Evolutionary conservation across 2,113 vertebrate genomes (phyloP), one percentile per base, ranked within the genome.

Genomic region (Nothobranchius furzeri): DNA sequence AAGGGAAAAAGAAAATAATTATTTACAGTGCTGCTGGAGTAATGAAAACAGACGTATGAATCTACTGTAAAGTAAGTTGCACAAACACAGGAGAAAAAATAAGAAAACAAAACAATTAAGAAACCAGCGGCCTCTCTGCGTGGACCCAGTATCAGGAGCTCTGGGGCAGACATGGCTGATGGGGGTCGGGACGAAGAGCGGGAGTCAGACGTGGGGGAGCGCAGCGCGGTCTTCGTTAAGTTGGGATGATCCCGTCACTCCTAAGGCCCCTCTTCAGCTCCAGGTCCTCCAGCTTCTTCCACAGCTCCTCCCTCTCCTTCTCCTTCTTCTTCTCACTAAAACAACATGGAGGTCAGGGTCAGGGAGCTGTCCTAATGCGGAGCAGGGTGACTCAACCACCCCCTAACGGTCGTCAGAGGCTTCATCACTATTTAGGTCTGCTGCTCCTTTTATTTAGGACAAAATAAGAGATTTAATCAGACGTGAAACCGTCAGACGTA

Each of bases 1-100:
- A 88, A 87, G 83, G 88, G 83, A 73, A 62, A 68, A 89, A 56
- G 74, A 73, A 81, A 86, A 96, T 91, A 95, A 94, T 94, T 99
- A 99, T 99, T 98, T 99, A 99, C 97, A 99, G 96, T 98, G 96
- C 93, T 95, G 95, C 90, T 96, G 95, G 97, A 97, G 97, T 95
- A 95, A 97, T 95, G 95, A 97, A 79, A 96, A 98, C 94, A 95
- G 94, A 96, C 93, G 93, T 96, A 95, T 87, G 87, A 95, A 95
- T 98, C 97, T 98, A 98, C 95, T 93, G 95, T 95, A 97, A 97
- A 98, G 90, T 90, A 93, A 93, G 95, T 95, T 93, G 96, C 96
- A 98, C 96, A 94, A 89, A 97, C 94, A 98, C 95, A 96, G 94
- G 76, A 81, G 70, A 65, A 91, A 79, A 94, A 64, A 64, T 74